Base-by-base conservation (phyloP, 2,113 vertebrate genomes). In the Serilophus lunatus region DNA sequence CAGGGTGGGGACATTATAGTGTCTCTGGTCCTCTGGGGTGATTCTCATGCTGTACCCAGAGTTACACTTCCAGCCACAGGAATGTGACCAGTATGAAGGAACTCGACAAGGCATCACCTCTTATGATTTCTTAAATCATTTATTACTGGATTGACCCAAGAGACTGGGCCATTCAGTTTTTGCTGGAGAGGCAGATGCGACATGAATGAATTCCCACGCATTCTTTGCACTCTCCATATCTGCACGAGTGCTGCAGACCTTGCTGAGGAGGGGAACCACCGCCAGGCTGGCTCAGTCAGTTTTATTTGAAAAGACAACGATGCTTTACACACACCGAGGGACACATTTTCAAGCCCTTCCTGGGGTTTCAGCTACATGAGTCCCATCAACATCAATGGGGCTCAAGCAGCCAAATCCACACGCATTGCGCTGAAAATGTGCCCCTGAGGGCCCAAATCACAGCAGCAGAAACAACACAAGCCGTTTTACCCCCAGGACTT, bases 401-500 rank as follows among this genome's bases (percentile, higher is more conserved):
- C 40, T 93, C 70, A 28, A 79, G 69, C 53, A 84, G 56, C 65
- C 80, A 96, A 61, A 93, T 65, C 86, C 45, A 31, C 77, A 54
- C 1, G n/a, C 13, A 13, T 75, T 33, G 25, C 6, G 6, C 44
- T 60, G 88, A 57, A 93, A 94, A 84, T 59, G 51, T 6, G 57
- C 24, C 80, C 72, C 76, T 31, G 49, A 76, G 77, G 80, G 54
- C 40, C 49, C 51, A 75, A 22, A 54, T 95, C 86, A 44, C 82
- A 91, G 87, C 49, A 29, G 75, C 59, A 92, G 77, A 53, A 94
- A 94, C 11, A 95, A 77, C 82, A 92, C 51, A 36, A 86, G 35
- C 33, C 6, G 3, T 18, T 92, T 49, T 60, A 60, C 63, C 63
- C 59, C 22, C 64, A 81, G 82, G 90, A 71, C 16, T 86, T 70